phyloP scores from a whole-genome alignment of 2,888 invertebrate genomes.

The Vandiemenella viatica region DNA sequence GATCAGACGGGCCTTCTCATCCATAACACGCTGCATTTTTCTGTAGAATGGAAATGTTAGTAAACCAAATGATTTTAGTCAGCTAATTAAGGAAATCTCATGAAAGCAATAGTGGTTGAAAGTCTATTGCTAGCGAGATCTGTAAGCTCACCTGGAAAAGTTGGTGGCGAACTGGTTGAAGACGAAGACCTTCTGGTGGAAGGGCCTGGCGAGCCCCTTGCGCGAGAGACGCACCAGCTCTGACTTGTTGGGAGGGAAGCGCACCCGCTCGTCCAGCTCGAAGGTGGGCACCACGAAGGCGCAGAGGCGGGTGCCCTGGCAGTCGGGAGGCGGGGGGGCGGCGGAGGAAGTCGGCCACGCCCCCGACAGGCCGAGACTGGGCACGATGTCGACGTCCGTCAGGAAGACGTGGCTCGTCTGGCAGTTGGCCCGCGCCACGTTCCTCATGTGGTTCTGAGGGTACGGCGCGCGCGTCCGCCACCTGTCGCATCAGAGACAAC shows the following conservation, averaged over 20 bases:
- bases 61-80: too few species aligned
- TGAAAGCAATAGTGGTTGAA: too few species aligned
- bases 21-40: too few species aligned
- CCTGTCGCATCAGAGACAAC: too few species aligned
- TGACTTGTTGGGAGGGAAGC: constrained; percentile 66
- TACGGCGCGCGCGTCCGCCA: constrained; percentile 67
- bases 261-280: constrained; percentile 64
- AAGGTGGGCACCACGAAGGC: constrained; percentile 85
- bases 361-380: constrained; percentile 55
- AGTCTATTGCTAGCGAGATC: too few species aligned
- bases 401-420: constrained; percentile 56
- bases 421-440: constrained; percentile 72
- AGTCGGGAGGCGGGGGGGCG: constrained; percentile 41
- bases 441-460: constrained; percentile 80
- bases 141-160: constrained; percentile 68
- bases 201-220: constrained; percentile 71
- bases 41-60: too few species aligned
- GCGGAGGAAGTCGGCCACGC: constrained; percentile 46
- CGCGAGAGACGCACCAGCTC: constrained; percentile 59
- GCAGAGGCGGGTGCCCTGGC: constrained; percentile 33
- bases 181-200: constrained; percentile 82
- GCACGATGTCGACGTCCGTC: constrained; percentile 79
- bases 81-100: too few species aligned
- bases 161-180: constrained; percentile 87
- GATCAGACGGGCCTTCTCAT: too few species aligned